Evolutionary conservation across 2,113 vertebrate species (phyloP).

Genomic region (Casuarius casuarius): DNA sequence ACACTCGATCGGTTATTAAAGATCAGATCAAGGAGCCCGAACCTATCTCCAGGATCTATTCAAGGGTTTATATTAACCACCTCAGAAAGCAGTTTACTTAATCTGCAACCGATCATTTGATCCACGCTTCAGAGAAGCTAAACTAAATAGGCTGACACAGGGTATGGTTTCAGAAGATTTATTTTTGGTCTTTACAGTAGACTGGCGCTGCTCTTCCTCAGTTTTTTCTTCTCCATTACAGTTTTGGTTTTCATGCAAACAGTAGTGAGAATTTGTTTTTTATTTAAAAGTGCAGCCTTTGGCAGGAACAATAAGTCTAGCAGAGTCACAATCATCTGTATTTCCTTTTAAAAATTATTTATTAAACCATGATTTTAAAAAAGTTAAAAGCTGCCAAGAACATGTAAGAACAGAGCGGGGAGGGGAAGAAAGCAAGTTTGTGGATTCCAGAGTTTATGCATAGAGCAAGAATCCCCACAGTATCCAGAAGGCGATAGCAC

Average conservation of each 20-base stretch:
- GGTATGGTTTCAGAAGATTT: conserved; percentile 42
- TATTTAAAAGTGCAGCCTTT: conserved; percentile 59
- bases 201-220: conserved; percentile 18
- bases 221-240: not conserved
- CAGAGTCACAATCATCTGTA: conserved; percentile 35
- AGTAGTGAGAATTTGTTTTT: conserved; percentile 3
- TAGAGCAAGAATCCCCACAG: not conserved
- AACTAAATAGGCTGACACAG: conserved; percentile 16
- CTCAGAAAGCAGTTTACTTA: conserved; percentile 20
- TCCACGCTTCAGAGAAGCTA: not conserved
- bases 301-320: conserved; percentile 50
- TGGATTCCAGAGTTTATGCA: not conserved
- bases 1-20: not conserved
- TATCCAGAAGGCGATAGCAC: not conserved
- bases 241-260: conserved; percentile 46
- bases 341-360: conserved; percentile 36
- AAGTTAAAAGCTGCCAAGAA: conserved; percentile 54
- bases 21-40: conserved; percentile 21
- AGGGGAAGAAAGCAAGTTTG: conserved; percentile 34
- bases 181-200: conserved; percentile 51
- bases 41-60: conserved; percentile 17
- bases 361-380: conserved; percentile 36
- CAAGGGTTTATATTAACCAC: conserved; percentile 63
- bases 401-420: not conserved
- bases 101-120: not conserved